A percentile compares a stretch with the other conserved stretches of the same genome.
Conservation (phyloP, 1,140 invertebrate genomes). For the Zaprionus ornatus region DNA sequence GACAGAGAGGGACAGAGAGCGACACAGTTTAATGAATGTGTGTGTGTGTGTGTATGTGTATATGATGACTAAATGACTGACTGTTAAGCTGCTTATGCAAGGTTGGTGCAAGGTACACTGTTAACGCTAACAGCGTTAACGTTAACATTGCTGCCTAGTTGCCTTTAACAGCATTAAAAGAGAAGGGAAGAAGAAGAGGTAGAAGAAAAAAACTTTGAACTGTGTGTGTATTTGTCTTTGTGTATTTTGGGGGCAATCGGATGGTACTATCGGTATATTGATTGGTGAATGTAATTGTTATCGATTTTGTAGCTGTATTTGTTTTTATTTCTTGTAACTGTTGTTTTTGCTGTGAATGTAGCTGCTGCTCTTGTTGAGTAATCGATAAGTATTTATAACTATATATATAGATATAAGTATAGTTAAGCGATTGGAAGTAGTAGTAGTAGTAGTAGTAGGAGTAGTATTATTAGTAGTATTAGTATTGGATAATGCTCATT, state of each 20-base stretch:
- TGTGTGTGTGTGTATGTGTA: slow-evolving; percentile 24
- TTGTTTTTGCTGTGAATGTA: slow-evolving; percentile 13
- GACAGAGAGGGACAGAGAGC: slow-evolving; percentile 18
- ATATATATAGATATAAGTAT: slow-evolving; percentile 63
- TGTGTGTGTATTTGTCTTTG: not conserved
- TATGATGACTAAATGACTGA: slow-evolving; percentile 42
- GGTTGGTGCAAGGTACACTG: not conserved
- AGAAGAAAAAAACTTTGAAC: not conserved
- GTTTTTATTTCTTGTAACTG: slow-evolving; percentile 1
- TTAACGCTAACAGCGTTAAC: slow-evolving; percentile 10
- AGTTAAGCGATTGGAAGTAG: slow-evolving; percentile 68
- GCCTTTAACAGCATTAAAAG: slow-evolving; percentile 9
- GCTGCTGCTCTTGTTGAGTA: slow-evolving; percentile 24
- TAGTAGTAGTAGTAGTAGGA: slow-evolving; percentile 53
- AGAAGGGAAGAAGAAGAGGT: not conserved
- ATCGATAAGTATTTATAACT: slow-evolving; percentile 34
- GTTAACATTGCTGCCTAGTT: slow-evolving; percentile 25
- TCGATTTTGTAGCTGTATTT: slow-evolving; percentile 3
- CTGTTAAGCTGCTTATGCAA: slow-evolving; percentile 27
- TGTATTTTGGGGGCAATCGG: not conserved
- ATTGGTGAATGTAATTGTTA: not conserved
- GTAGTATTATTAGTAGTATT: slow-evolving; percentile 1
- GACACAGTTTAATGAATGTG: slow-evolving; percentile 17
- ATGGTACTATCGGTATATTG: not conserved
- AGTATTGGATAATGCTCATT: slow-evolving; percentile 66